Percentiles rank a stretch among this genome's conserved stretches.
These are phyloP conservation scores for Onychostoma macrolepis DNA, from an alignment of 2,113 vertebrate species.

Conservation along the genomic window DNA sequence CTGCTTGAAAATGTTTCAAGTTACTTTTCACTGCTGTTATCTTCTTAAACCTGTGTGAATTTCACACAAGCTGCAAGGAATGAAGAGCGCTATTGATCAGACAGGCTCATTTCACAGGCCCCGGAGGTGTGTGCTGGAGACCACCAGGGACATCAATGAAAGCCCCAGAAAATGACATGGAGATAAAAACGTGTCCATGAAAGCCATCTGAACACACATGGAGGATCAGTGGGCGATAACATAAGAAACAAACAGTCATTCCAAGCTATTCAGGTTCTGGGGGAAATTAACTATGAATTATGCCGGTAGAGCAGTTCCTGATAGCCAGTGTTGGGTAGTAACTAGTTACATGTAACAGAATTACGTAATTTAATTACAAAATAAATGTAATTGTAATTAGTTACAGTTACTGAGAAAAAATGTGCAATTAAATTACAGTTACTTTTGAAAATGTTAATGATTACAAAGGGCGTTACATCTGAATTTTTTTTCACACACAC, in stretches of 20 bases:
- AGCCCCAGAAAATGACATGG: constrained; percentile 46
- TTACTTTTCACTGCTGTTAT: constrained; percentile 66
- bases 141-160: constrained; percentile 45
- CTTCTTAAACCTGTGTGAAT: constrained; percentile 63
- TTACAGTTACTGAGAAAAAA: no score
- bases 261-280: neutral
- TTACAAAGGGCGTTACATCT: no score
- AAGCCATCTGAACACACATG: constrained; percentile 30
- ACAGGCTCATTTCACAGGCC: constrained; percentile 16
- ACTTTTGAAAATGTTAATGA: no score
- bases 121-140: constrained; percentile 29
- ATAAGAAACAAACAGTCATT: constrained; percentile 9
- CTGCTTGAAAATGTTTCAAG: constrained; percentile 63
- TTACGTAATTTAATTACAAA: no score
- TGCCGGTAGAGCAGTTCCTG: neutral
- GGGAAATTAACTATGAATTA: neutral
- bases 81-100: constrained; percentile 49
- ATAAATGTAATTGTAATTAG: no score
- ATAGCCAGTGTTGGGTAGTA: no score
- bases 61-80: constrained; percentile 40
- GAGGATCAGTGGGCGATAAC: constrained; percentile 20
- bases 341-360: no score
- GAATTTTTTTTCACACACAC: no score
- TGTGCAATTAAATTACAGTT: no score
- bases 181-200: constrained; percentile 50